These are phyloP conservation scores for Scytalopus superciliaris DNA, from an alignment of 2,113 vertebrate genomes.

Conservation along the genomic window DNA sequence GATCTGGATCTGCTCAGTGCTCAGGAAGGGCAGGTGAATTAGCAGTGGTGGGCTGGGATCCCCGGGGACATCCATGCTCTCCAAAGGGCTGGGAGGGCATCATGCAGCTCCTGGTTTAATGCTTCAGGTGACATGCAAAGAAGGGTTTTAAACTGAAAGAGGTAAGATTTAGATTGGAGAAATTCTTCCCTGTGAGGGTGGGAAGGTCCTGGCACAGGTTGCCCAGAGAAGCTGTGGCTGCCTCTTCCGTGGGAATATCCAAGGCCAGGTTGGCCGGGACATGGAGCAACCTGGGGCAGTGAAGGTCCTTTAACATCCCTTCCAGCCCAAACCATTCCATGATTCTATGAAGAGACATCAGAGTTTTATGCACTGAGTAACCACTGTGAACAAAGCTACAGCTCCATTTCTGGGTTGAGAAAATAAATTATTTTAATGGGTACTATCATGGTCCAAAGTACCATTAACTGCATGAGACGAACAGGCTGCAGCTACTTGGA, in stretches of 20 bases:
- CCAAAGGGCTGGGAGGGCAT: not conserved
- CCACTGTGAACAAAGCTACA: not conserved
- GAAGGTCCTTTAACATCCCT: not conserved
- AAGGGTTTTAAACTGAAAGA: not conserved
- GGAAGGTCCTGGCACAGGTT: rapidly evolving
- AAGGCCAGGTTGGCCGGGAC: not conserved
- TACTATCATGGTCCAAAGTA: not conserved
- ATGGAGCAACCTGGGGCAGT: not conserved
- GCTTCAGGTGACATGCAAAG: rapidly evolving
- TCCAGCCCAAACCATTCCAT: not conserved
- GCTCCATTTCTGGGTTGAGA: not conserved
- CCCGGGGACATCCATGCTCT: not conserved
- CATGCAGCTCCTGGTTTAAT: not conserved
- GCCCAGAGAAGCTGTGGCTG: not conserved
- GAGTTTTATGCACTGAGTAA: not conserved
- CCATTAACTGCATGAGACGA: not conserved
- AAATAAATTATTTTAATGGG: not conserved
- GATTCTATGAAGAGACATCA: not conserved
- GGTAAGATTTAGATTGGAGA: not conserved
- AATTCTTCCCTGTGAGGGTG: not conserved
- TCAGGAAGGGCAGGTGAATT: not conserved
- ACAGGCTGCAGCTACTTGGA: not conserved
- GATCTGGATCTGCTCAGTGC: not conserved
- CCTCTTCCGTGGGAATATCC: not conserved
- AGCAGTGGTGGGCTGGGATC: not conserved